These are phyloP conservation scores for Macquaria ambigua DNA, from an alignment of 2,113 vertebrate genomes.

Conservation along the genomic window DNA sequence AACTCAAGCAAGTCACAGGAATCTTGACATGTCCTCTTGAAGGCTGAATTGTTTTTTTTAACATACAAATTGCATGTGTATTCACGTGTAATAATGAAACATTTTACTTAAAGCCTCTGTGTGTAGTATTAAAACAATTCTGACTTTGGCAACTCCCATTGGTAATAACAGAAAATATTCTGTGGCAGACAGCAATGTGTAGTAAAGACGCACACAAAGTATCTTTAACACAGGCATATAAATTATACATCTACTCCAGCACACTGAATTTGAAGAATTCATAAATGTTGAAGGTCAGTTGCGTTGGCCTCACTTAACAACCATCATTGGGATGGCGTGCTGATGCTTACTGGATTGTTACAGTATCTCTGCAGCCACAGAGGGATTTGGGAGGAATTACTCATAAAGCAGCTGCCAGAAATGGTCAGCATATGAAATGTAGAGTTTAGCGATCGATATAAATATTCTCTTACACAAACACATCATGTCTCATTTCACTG, in stretches of 20 bases:
- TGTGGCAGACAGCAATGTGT: background rate
- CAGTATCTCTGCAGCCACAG: constrained; percentile 16
- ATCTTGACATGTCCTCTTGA: too few species aligned
- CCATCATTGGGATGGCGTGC: background rate
- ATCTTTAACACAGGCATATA: background rate
- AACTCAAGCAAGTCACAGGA: background rate
- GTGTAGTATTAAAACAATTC: too few species aligned
- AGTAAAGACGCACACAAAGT: background rate
- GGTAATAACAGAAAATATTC: background rate
- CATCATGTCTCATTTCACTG: constrained; percentile 11
- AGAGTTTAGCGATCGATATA: background rate
- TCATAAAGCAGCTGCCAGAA: constrained; percentile 34
- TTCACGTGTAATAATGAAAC: background rate
- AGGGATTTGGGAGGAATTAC: constrained; percentile 30
- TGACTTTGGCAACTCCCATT: background rate
- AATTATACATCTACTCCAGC: background rate
- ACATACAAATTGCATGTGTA: too few species aligned
- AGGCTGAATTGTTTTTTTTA: too few species aligned
- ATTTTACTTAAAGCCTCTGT: background rate
- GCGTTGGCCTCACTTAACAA: constrained; percentile 21
- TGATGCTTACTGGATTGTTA: background rate
- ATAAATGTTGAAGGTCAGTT: background rate
- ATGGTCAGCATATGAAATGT: constrained; percentile 17
- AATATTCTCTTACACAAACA: background rate
- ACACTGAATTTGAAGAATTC: background rate